Evolutionary conservation across 2,797 vertebrate genomes (phyloP), one percentile per base, ranked within the genome.

Genomic region (Oophaga sylvatica): DNA sequence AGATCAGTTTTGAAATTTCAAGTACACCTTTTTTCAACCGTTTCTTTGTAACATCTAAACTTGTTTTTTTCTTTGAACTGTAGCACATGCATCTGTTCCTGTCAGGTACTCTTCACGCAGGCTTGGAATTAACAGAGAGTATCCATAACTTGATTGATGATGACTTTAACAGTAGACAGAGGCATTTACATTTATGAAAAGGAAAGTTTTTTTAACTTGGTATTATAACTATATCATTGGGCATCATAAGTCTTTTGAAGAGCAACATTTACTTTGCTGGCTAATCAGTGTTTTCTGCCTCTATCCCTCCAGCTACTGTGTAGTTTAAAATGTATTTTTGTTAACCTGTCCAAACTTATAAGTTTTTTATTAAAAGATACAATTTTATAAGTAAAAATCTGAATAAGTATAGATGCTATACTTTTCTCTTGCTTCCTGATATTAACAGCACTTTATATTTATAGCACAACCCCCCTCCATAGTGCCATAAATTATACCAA

Each of bases 31-130:
- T 67, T 81, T 75, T 82, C 56, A 78, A 70, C 20, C 26, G 9
- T 87, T 41, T 76, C 53, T 87, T 78, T 87, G 68, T 87, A 80
- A 83, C 80, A 87, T 76, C 22, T 57, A 87, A 87, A 82, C 85
- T 83, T 87, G 81, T 87, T 76, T 87, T 78, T 65, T 57, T 76
- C 80, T 87, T 87, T 83, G 70, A 87, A 83, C 45, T 87, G 35
- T 48, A 73, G 57, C 53, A 80, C 68, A 81, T 73, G 78, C 67
- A 73, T 87, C 63, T 87, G 77, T 79, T 81, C 57, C 12, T 76
- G 86, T 83, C 80, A 77, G 59, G 48, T 76, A 77, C 53, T 75
- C 31, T 75, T 75, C 68, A 59, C 22, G 81, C 56, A 59, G 68
- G 53, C 56, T 84, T 35, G 17, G 67, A 83, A 83, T 70, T 83